A percentile compares a stretch with the other conserved stretches of the same genome.
Evolutionary conservation across 1,140 invertebrate species (phyloP).

Genomic region (Notospermus geniculatus): DNA sequence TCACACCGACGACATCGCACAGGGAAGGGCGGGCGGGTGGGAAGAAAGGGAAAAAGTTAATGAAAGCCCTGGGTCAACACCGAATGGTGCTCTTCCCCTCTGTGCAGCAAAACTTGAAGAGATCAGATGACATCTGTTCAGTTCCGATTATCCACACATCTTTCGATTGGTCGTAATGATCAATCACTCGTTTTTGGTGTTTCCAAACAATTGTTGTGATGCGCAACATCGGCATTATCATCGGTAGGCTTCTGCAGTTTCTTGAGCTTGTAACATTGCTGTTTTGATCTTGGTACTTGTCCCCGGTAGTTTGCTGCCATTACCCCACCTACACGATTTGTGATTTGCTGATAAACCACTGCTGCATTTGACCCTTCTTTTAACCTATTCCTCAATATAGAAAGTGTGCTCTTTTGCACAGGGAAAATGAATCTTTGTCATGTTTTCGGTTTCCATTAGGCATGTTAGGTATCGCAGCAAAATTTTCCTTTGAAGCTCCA

Average conservation of each 20-base stretch:
- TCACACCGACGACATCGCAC: too few species aligned
- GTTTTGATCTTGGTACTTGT: background rate
- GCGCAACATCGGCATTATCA: background rate
- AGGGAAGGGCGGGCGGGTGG: too few species aligned
- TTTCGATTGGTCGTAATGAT: background rate
- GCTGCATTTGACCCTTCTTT: constrained; percentile 1
- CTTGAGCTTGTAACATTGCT: background rate
- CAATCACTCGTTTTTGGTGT: background rate
- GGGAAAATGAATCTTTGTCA: background rate
- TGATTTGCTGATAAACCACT: background rate
- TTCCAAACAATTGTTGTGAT: background rate
- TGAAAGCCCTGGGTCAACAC: constrained; percentile 7
- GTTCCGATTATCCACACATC: constrained; percentile 2
- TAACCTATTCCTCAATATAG: background rate
- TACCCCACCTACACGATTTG: background rate
- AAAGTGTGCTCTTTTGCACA: background rate
- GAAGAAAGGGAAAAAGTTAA: too few species aligned
- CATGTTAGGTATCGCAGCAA: background rate
- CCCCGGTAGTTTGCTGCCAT: background rate
- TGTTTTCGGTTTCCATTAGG: constrained; percentile 6
- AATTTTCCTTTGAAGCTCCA: background rate
- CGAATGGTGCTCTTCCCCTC: background rate
- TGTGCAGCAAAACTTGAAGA: background rate
- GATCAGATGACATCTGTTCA: background rate
- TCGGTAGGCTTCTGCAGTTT: background rate